These are phyloP conservation scores for Platysteira castanea DNA, from an alignment of 2,113 vertebrate genomes.

Conservation along the genomic window DNA sequence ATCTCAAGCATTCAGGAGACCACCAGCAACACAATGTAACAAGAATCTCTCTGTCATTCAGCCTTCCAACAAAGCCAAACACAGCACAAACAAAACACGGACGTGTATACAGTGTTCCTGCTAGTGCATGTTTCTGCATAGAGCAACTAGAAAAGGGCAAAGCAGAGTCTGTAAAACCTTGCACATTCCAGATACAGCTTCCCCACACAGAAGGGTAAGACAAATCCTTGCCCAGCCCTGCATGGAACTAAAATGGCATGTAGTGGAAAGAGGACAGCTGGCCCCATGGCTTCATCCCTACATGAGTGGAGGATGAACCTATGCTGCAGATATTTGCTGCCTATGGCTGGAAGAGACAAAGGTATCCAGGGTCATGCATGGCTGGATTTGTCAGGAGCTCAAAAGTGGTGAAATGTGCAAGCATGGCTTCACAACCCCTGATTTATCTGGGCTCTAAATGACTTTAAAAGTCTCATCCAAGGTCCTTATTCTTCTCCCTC, in stretches of 20 bases:
- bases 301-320: neutral
- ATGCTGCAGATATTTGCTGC: accelerated
- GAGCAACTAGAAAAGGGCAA: neutral
- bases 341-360: neutral
- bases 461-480: neutral
- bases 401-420: neutral
- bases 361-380: neutral
- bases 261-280: neutral
- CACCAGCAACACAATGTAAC: slow-evolving; percentile 28
- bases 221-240: neutral
- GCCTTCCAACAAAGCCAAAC: neutral
- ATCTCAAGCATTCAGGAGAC: neutral
- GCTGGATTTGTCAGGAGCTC: neutral
- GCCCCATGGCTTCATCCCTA: neutral
- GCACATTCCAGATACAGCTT: neutral
- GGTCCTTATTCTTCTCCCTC: neutral
- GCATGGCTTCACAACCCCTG: neutral
- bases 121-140: neutral
- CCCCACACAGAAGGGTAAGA: neutral
- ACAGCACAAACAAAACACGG: neutral
- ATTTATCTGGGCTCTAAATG: neutral
- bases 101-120: neutral
- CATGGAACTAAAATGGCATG: accelerated
- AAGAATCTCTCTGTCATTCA: neutral
- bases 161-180: neutral